Percentiles rank a stretch among this genome's conserved stretches.
Conservation (phyloP, 2,113 vertebrate species). For the Podarcis muralis region DNA sequence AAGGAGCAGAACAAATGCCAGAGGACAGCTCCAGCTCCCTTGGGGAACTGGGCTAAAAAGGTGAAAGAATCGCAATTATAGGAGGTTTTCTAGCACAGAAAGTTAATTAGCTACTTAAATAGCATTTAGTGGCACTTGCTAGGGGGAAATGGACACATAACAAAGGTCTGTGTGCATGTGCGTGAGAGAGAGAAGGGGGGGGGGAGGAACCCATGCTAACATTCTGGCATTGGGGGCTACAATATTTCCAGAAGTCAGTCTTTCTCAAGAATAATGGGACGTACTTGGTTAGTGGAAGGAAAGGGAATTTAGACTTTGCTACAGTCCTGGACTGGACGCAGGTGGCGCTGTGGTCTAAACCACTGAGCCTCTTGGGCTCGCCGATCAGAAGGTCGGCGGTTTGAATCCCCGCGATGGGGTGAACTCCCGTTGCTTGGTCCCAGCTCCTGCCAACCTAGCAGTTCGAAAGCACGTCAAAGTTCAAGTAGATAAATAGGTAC, state of each 20-base stretch:
- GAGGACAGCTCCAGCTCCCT: slow-evolving; percentile 71
- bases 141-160: slow-evolving; percentile 57
- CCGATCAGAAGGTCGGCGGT: too few relatives aligned
- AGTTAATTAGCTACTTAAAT: slow-evolving; percentile 80
- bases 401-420: too few relatives aligned
- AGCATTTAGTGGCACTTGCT: slow-evolving; percentile 73
- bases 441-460: too few relatives aligned
- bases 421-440: too few relatives aligned
- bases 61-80: slow-evolving; percentile 74
- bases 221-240: neutral
- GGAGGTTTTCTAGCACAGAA: slow-evolving; percentile 72
- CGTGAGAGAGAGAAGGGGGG: neutral
- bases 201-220: neutral
- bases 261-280: neutral
- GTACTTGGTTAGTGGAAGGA: too few relatives aligned
- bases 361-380: too few relatives aligned
- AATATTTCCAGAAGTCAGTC: neutral
- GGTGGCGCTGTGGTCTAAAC: too few relatives aligned
- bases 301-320: neutral
- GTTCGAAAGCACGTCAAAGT: too few relatives aligned
- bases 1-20: slow-evolving; percentile 73
- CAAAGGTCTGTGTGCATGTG: slow-evolving; percentile 42
- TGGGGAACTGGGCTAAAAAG: slow-evolving; percentile 54
- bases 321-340: neutral
- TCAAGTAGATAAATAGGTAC: too few relatives aligned